Conservation (phyloP, 1,140 invertebrate species). For the Monomorium pharaonis region DNA sequence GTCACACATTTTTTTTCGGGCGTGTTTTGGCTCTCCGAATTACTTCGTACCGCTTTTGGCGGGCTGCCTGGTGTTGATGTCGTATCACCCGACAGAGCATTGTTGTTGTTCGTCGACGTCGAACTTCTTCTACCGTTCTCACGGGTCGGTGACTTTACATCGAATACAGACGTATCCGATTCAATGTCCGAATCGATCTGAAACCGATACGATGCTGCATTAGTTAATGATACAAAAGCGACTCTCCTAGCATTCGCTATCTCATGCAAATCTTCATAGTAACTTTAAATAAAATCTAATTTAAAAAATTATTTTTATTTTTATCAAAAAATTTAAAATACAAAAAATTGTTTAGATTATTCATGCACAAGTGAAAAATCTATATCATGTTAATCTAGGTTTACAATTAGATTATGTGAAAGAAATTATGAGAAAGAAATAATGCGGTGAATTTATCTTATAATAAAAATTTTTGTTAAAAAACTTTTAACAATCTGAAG, state of each 20-base stretch:
- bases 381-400: neutral
- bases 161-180: constrained; percentile 87
- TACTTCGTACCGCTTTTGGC: constrained; percentile 86
- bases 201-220: constrained; percentile 42
- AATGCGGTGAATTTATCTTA: neutral
- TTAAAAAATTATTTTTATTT: too few relatives aligned
- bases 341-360: neutral
- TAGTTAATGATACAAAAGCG: neutral
- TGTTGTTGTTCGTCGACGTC: constrained; percentile 87
- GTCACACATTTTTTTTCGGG: constrained; percentile 87
- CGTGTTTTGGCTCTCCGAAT: constrained; percentile 86
- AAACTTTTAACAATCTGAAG: neutral
- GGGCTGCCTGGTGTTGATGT: constrained; percentile 83
- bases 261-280: neutral
- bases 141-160: constrained; percentile 85
- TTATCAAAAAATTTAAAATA: too few relatives aligned
- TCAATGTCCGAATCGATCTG: constrained; percentile 88
- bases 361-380: neutral
- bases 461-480: neutral
- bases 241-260: neutral
- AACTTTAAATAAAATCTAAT: neutral
- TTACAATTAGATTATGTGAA: neutral
- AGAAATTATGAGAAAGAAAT: neutral
- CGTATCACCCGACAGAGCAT: constrained; percentile 82
- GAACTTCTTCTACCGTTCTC: constrained; percentile 87